Conservation (phyloP, 2,113 vertebrate species). For the Periophthalmodon schlosseri region DNA sequence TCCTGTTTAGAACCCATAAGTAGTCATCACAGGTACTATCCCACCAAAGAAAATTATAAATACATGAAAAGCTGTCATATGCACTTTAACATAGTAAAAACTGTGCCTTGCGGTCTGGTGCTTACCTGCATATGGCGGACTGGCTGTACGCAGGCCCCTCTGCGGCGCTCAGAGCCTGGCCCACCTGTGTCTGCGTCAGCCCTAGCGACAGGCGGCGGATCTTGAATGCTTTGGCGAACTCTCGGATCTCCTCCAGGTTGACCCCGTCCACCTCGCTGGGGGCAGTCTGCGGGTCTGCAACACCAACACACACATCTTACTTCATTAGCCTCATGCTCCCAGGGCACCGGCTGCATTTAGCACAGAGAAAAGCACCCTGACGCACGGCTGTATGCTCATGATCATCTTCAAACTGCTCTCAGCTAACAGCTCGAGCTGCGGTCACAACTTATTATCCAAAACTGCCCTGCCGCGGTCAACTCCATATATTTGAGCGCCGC, state of each 20-base stretch:
- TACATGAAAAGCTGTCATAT: neutral
- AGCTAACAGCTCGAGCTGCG: constrained; percentile 27
- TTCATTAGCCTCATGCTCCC: constrained; percentile 55
- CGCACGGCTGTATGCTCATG: constrained; percentile 28
- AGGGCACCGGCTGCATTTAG: constrained; percentile 32
- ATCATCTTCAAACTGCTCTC: constrained; percentile 27
- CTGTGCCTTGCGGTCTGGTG: neutral
- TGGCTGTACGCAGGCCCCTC: constrained; percentile 99
- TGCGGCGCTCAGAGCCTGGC: constrained; percentile 96
- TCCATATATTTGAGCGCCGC: constrained; percentile 28
- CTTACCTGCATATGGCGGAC: constrained; percentile 99
- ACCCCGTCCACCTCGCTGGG: constrained; percentile 98
- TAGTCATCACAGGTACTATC: neutral
- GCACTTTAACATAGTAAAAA: constrained; percentile 2
- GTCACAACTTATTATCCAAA: constrained; percentile 49
- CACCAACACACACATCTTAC: constrained; percentile 50
- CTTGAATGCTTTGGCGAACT: constrained; percentile 99
- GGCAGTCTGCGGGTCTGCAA: constrained; percentile 94
- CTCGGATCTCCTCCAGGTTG: constrained; percentile 98
- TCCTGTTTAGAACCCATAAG: neutral
- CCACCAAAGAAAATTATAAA: too few relatives aligned
- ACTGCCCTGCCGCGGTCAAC: constrained; percentile 29
- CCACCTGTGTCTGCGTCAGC: constrained; percentile 99
- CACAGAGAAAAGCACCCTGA: constrained; percentile 46
- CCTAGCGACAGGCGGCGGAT: constrained; percentile 98